Evolutionary conservation across 2,113 vertebrate species (phyloP).

Genomic region (Oryzias woworae): DNA sequence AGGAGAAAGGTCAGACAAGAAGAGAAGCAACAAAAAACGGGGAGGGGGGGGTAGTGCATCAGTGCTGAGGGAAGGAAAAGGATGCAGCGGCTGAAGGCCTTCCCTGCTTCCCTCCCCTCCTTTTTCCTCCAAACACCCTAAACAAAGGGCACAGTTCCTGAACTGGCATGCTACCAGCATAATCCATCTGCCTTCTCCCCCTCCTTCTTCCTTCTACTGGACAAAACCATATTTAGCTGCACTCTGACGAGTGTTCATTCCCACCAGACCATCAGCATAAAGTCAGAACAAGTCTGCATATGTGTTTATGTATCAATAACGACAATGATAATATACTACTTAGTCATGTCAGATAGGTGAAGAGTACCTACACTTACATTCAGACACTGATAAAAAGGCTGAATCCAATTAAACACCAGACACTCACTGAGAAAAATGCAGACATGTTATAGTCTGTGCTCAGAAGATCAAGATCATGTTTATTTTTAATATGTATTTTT

Average conservation of each 20-base stretch:
- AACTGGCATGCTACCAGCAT: conserved; percentile 44
- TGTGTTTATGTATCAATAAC: not conserved
- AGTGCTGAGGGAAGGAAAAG: conserved; percentile 33
- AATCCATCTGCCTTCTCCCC: conserved; percentile 41
- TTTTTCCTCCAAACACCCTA: conserved; percentile 51
- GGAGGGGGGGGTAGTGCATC: conserved; percentile 22
- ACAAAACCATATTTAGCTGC: conserved; percentile 26
- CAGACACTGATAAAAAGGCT: too few relatives aligned
- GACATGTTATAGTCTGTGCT: not conserved
- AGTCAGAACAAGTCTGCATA: not conserved
- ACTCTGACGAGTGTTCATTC: not conserved
- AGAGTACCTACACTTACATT: too few relatives aligned
- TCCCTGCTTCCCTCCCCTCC: conserved; percentile 58
- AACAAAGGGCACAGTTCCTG: conserved; percentile 66
- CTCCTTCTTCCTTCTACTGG: conserved; percentile 32
- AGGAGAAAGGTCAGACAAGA: conserved; percentile 31
- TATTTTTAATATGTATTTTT: too few relatives aligned
- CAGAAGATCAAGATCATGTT: not conserved
- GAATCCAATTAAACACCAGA: too few relatives aligned
- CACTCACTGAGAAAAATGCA: not conserved
- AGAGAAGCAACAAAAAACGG: conserved; percentile 8
- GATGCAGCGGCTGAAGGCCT: conserved; percentile 60
- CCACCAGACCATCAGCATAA: conserved; percentile 2
- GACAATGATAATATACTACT: not conserved
- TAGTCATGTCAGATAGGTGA: too few relatives aligned